Base-by-base conservation (phyloP, 1,140 invertebrate genomes). In the Meloidogyne exigua region DNA sequence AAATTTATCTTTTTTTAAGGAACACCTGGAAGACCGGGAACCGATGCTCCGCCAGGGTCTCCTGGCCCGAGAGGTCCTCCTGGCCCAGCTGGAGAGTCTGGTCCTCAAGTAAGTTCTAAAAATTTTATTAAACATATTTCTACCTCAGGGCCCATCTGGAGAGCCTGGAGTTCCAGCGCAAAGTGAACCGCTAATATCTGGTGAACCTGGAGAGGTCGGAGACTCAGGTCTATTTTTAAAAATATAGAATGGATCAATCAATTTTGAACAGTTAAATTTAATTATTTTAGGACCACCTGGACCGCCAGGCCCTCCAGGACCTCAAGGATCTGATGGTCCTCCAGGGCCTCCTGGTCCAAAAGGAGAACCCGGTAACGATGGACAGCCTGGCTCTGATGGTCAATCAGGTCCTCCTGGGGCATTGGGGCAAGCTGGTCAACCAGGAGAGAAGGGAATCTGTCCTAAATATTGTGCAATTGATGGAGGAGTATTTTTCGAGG, bases 391-490 rank as follows among this genome's bases (percentile, higher is more conserved):
- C 64, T 65, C 82, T 15, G 75, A 76, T 72, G 84, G 84, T 49
- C 81, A 80, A 49, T 77, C 84, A 64, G 84, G 84, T 25, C 79
- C 77, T 36, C 66, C 83, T 57, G 84, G 84, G 72, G 79, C 78
- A 32, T 77, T 82, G 26, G 84, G 84, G 28, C 76, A 74, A 39
- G 75, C 79, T n/a, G 84, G 84, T 79, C 21, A 42, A 13, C 72
- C 80, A 39, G 82, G 84, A 76, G 82, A 84, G 62, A 86, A 84
- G 72, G 83, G 83, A 36, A 86, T 84, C 69, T 84, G 82, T 75
- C 82, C 82, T n/a, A 84, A 84, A 70, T 82, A 82, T 65, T 82
- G 81, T 32, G 81, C 81, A 42, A 65, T 82, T 28, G 81, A 82
- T 68, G 81, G 81, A 18, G 81, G 81, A 28, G 82, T 82, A 57